Conservation (phyloP, 2,888 invertebrate species). For the Acrobasis repandana region DNA sequence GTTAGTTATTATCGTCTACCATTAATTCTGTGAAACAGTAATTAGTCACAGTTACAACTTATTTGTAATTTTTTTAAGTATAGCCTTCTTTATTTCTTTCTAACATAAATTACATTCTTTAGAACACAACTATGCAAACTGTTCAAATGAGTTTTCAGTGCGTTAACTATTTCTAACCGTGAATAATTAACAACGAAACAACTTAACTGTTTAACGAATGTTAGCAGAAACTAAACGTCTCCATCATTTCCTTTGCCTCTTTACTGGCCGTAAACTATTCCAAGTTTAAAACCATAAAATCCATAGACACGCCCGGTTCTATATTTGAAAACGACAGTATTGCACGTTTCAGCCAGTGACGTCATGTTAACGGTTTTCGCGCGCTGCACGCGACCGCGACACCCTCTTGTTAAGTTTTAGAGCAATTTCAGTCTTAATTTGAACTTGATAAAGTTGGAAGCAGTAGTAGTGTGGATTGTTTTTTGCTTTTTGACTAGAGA, state of each 20-base stretch:
- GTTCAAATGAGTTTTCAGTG: not conserved
- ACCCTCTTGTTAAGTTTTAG: constrained; percentile 19
- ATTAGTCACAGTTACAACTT: too few relatives aligned
- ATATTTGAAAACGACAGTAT: constrained; percentile 36
- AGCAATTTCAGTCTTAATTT: not conserved
- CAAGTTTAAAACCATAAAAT: constrained; percentile 13
- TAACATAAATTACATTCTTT: not conserved
- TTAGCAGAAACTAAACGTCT: constrained; percentile 10
- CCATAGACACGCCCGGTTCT: constrained; percentile 34
- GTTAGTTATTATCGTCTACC: too few relatives aligned
- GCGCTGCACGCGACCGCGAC: constrained; percentile 30
- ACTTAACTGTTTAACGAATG: not conserved
- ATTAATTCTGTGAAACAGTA: too few relatives aligned
- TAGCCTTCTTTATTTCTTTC: not conserved
- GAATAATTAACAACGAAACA: constrained; percentile 7
- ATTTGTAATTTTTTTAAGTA: too few relatives aligned
- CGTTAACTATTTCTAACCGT: not conserved
- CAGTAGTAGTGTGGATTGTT: not conserved
- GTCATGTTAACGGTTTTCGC: constrained; percentile 45
- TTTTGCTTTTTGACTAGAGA: constrained; percentile 8
- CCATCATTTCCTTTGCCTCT: constrained; percentile 16
- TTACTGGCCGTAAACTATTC: constrained; percentile 14
- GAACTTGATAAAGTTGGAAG: not conserved
- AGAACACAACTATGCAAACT: not conserved
- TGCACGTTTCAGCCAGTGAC: constrained; percentile 40